phyloP scores from a whole-genome alignment of 2,797 vertebrate species.

The Phoebastria nigripes region DNA sequence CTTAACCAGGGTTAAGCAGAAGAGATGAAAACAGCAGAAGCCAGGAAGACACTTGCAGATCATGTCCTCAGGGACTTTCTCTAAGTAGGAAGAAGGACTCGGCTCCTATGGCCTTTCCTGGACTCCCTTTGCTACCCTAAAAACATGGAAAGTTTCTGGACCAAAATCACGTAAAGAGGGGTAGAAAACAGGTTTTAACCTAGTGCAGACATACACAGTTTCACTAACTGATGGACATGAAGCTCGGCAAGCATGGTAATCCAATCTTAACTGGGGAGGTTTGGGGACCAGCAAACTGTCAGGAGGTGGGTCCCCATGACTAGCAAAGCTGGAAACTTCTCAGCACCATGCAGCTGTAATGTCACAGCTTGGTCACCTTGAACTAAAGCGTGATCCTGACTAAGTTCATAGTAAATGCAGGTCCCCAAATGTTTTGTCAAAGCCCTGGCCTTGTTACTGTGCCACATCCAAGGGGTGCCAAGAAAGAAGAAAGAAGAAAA shows the following conservation, averaged over 20 bases:
- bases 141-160: background rate
- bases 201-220: background rate
- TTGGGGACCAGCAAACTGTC: background rate
- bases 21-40: background rate
- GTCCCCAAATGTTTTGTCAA: background rate
- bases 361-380: background rate
- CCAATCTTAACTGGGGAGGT: background rate
- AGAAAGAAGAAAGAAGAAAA: background rate
- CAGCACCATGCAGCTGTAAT: background rate
- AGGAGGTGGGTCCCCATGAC: background rate
- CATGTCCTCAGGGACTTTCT: background rate
- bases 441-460: background rate
- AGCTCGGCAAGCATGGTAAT: rapidly evolving
- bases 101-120: background rate
- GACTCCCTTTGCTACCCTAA: background rate
- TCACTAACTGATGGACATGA: background rate
- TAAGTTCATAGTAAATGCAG: background rate
- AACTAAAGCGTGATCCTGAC: background rate
- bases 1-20: background rate
- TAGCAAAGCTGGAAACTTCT: background rate
- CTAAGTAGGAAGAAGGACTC: background rate
- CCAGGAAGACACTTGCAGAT: background rate
- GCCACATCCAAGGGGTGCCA: background rate
- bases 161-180: background rate
- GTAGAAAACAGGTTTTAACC: background rate